Percentiles rank a stretch among this genome's conserved stretches.
phyloP scores from a whole-genome alignment of 1,140 invertebrate genomes.

The Papilio polytes region DNA sequence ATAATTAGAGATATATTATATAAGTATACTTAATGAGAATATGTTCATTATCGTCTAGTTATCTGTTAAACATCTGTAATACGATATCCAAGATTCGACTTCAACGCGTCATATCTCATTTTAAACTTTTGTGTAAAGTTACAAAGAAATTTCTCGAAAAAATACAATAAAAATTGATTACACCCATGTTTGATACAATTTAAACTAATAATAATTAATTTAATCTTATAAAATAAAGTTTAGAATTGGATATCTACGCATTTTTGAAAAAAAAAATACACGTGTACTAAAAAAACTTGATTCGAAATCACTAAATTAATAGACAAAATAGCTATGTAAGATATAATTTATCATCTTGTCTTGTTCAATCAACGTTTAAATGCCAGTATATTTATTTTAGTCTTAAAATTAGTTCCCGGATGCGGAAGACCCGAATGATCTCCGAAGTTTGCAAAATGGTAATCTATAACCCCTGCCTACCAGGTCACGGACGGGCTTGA shows the following conservation, averaged over 20 bases:
- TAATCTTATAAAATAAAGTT: not conserved
- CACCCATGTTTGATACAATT: too few species aligned
- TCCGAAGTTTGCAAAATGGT: not conserved
- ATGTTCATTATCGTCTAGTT: not conserved
- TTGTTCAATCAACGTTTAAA: not conserved
- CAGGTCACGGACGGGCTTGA: not conserved
- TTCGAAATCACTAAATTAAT: not conserved
- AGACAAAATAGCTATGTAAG: not conserved
- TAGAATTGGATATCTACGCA: not conserved
- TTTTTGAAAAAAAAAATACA: not conserved
- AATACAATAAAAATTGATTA: too few species aligned
- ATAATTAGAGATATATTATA: too few species aligned
- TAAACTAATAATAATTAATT: too few species aligned
- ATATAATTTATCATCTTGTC: not conserved
- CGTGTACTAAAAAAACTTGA: not conserved
- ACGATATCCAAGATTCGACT: too few species aligned
- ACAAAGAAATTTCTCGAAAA: too few species aligned
- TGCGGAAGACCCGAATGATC: not conserved
- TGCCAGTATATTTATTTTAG: not conserved
- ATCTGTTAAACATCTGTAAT: not conserved
- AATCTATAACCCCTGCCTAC: not conserved
- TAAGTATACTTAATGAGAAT: not conserved
- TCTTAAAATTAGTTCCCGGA: constrained; percentile 15
- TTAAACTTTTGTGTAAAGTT: too few species aligned
- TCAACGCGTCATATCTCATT: too few species aligned